Percentiles rank a stretch among this genome's conserved stretches.
phyloP scores from a whole-genome alignment of 1,140 invertebrate species.

The Cotesia glomerata region DNA sequence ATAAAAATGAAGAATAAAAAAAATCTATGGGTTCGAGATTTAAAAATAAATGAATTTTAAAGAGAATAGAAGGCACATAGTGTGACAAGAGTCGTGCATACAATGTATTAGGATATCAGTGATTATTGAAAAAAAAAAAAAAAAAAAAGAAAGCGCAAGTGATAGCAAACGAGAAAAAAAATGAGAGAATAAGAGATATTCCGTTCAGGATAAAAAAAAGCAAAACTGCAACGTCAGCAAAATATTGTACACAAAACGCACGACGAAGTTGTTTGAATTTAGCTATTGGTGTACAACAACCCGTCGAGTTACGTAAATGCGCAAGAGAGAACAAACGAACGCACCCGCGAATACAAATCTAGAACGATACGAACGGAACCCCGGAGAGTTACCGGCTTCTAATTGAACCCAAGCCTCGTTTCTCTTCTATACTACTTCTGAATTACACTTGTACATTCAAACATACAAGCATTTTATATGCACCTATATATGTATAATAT shows the following conservation, averaged over 20 bases:
- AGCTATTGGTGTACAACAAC: conserved; percentile 1
- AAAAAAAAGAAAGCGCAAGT: no score
- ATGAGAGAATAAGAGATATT: no score
- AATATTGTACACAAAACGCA: conserved; percentile 8
- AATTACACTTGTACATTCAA: not conserved
- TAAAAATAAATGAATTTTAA: conserved; percentile 43
- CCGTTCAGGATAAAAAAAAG: not conserved
- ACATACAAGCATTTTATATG: not conserved
- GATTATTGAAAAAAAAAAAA: not conserved
- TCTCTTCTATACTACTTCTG: conserved; percentile 34
- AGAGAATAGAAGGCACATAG: not conserved
- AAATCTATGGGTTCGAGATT: no score
- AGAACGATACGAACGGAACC: conserved; percentile 63
- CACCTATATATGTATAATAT: conserved; percentile 12
- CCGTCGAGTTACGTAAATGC: conserved; percentile 48
- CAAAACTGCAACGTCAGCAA: conserved; percentile 13
- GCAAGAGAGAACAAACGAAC: conserved; percentile 54
- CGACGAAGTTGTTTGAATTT: conserved; percentile 2
- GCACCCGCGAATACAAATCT: conserved; percentile 57
- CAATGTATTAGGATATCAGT: conserved; percentile 6
- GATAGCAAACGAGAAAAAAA: no score
- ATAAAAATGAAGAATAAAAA: no score
- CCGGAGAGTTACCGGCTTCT: conserved; percentile 60
- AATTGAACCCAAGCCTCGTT: conserved; percentile 59
- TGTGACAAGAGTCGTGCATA: conserved; percentile 11